Percentiles rank a stretch among this genome's conserved stretches.
phyloP scores from a whole-genome alignment of 2,888 invertebrate genomes.

The Strigamia maritima region DNA sequence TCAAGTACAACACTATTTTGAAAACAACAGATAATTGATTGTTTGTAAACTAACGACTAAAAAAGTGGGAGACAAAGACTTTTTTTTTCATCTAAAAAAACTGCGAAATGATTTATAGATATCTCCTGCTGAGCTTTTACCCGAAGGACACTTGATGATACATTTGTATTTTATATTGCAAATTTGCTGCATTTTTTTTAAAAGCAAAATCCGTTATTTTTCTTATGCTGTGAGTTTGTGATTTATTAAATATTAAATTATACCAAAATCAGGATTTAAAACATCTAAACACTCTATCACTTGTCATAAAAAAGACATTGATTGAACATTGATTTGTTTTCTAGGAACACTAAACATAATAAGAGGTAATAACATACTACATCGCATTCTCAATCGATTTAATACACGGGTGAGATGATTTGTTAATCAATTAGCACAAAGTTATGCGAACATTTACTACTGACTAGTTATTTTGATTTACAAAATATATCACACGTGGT shows the following conservation, averaged over 20 bases:
- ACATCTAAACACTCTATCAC: background rate
- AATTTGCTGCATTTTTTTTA: background rate
- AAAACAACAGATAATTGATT: background rate
- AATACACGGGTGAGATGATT: conserved; percentile 3
- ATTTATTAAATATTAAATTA: no score
- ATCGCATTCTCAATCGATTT: background rate
- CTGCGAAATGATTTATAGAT: background rate
- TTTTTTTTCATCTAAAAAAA: background rate
- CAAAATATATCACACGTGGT: conserved; percentile 2
- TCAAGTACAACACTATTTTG: no score
- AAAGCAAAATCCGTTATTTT: background rate
- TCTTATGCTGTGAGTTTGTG: no score
- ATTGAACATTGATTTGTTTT: conserved; percentile 8
- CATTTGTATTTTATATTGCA: conserved; percentile 22
- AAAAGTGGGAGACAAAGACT: background rate
- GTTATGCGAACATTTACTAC: background rate
- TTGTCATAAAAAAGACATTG: background rate
- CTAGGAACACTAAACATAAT: conserved; percentile 5
- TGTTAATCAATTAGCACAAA: background rate
- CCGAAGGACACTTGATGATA: conserved; percentile 16
- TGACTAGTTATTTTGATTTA: background rate
- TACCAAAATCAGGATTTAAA: background rate
- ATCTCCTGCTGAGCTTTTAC: background rate
- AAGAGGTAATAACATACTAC: background rate
- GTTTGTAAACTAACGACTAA: background rate